Percentiles rank a stretch among this genome's conserved stretches.
phyloP scores from a whole-genome alignment of 2,113 vertebrate species.

The Poeciliopsis occidentalis region DNA sequence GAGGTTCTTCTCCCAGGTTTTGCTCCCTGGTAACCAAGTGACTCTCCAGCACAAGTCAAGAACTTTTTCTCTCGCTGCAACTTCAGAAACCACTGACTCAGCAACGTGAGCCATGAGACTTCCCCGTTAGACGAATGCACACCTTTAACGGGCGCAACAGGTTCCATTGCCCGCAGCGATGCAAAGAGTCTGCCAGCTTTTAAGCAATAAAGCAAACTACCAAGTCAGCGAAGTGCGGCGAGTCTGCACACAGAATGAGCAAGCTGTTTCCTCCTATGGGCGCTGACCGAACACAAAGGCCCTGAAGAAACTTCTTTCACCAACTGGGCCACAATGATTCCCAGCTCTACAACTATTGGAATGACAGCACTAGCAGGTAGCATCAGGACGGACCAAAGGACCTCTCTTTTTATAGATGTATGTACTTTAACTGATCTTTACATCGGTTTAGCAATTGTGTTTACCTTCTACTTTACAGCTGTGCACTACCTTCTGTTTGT shows the following conservation, averaged over 20 bases:
- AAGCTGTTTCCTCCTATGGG: background rate
- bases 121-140: background rate
- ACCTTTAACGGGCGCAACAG: background rate
- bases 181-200: background rate
- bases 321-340: too few species aligned
- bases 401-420: background rate
- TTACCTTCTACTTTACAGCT: too few species aligned
- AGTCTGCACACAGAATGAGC: background rate
- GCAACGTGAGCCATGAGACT: background rate
- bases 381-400: background rate
- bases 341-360: background rate
- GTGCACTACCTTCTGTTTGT: too few species aligned
- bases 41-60: background rate
- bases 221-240: background rate
- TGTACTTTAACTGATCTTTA: too few species aligned
- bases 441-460: too few species aligned
- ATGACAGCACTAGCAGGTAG: background rate
- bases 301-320: background rate
- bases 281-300: background rate
- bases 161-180: background rate
- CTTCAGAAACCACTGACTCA: background rate
- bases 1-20: background rate
- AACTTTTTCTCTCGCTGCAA: background rate
- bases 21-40: background rate
- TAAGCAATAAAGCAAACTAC: background rate